Base-by-base conservation (phyloP, 2,113 vertebrate species). In the Cebus imitator region DNA sequence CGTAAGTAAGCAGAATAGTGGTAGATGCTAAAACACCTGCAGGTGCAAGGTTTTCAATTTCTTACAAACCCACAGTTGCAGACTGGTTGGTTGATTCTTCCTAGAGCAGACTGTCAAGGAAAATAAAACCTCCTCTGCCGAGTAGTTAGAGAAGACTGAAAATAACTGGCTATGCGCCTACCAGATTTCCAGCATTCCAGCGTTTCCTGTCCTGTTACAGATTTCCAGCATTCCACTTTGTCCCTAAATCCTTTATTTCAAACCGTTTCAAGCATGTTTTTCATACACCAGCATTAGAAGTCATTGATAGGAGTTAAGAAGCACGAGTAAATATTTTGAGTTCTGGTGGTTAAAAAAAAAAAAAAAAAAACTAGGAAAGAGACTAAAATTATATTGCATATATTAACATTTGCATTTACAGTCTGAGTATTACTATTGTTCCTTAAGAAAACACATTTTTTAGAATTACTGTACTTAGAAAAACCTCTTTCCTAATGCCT, bases 391-490 rank as follows among this genome's bases (percentile, higher is more conserved):
- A 30, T 76, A 81, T 91, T 87, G 52, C 35, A 61, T 32, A 16
- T 80, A 81, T 17, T 87, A 76, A 50, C 72, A 50, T 95, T 93
- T 76, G 55, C 14, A 57, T 0, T 89, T 97, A 66, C 13, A 68
- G 16, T 45, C 48, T 91, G 37, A 75, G 16, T 92, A 35, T 90
- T 96, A 94, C 82, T 96, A 86, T 70, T 66, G 16, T 35, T 43
- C n/a, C 64, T 30, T 68, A 81, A 93, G 48, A 78, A 73, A 76
- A 48, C 48, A 8, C 20, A 37, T 89, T 84, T 96, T 96, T 89
- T 96, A 64, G n/a, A 58, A 40, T 64, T 81, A 14, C 6, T 68
- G n/a, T 92, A 30, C 30, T 57, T 87, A 43, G 45, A 50, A 37
- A 91, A 87, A 58, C 55, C 21, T 64, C 72, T 91, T 84, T 78